Base-by-base conservation (phyloP, 2,797 vertebrate species). In the Spheniscus humboldti region DNA sequence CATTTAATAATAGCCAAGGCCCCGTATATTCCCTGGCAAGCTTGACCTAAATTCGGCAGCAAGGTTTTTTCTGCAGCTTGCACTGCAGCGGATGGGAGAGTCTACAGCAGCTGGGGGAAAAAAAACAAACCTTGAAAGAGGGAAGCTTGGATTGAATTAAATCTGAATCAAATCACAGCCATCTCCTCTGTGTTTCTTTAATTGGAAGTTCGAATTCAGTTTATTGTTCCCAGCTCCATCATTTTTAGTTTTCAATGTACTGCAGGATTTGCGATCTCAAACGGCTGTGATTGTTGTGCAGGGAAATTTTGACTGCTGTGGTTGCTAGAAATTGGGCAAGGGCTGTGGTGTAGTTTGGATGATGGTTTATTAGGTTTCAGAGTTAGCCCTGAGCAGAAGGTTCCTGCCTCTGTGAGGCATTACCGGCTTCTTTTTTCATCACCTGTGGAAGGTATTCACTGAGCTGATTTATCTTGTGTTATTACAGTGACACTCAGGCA, bases 21-120 rank as follows among this genome's bases (percentile, higher is more conserved):
- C 48, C 35, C 2, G 4, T 64, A 66, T 89, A 69, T 77, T 97
- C 89, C 67, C 67, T 79, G 68, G 68, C 60, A 94, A 95, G 74
- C 66, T 43, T 97, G 94, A 96, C 90, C 94, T 96, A 93, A 91
- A 96, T 94, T 92, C 23, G 1, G 37, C 60, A 94, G 55, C 76
- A 75, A 82, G 59, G 74, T 80, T 90, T 85, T 39, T 75, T 94
- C 83, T 78, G 55, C 69, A 72, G 60, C 35, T 91, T 53, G 47
- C 67, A 33, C 53, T 91, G 86, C 94, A 97, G 50, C 0, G 4
- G 48, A 50, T 81, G 31, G 55, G 73, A 79, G 68, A 87, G 47
- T 30, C 76, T 82, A 60, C 56, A 82, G 80, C 4, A 27, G 60
- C 84, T 84, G 68, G 47, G 74, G 59, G 18, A 68, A 85, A 62